Evolutionary conservation across 2,888 invertebrate genomes (phyloP).

Genomic region (Rambutsinella grinnellia): DNA sequence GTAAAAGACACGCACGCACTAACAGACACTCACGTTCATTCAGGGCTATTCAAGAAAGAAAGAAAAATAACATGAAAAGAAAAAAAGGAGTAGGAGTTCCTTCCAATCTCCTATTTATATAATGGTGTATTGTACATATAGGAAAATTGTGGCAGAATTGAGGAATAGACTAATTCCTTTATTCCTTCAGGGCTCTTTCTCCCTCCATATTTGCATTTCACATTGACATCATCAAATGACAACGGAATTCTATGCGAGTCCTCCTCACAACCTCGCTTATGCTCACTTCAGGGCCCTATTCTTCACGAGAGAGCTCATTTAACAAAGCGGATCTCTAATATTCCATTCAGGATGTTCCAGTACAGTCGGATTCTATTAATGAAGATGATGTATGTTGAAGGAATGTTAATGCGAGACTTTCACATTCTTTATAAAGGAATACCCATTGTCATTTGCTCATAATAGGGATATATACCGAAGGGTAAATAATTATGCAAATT

Average conservation of each 20-base stretch:
- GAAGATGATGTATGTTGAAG: neutral
- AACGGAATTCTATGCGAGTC: neutral
- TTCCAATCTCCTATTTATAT: no score
- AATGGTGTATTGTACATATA: no score
- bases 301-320: neutral
- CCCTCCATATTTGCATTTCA: neutral
- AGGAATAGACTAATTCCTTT: neutral
- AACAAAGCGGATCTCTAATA: no score
- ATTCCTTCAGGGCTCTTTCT: neutral
- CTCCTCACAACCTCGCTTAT: neutral
- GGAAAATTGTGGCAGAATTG: no score
- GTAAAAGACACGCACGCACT: no score
- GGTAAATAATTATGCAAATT: no score
- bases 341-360: neutral
- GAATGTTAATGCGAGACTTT: neutral
- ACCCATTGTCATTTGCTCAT: no score
- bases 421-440: no score
- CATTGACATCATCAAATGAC: neutral
- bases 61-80: no score
- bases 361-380: neutral
- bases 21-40: neutral
- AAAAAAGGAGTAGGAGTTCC: no score
- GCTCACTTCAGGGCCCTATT: neutral
- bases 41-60: neutral
- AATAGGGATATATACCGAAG: no score